Percentiles rank a stretch among this genome's conserved stretches.
phyloP scores from a whole-genome alignment of 1,140 invertebrate species.

The Apis florea region DNA sequence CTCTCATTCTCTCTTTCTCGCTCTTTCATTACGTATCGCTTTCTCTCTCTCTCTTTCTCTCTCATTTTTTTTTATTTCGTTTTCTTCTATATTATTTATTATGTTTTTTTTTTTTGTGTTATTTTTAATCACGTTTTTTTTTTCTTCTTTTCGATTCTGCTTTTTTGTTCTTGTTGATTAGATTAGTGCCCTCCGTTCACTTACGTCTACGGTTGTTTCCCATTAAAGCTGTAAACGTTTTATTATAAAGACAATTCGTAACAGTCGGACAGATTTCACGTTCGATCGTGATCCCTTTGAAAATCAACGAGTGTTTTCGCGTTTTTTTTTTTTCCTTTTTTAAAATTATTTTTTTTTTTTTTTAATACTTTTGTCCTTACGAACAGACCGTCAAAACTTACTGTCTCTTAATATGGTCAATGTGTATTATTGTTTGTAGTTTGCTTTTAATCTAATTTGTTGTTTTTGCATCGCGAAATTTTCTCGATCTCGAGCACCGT shows the following conservation, averaged over 20 bases:
- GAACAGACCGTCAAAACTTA: slow-evolving; percentile 19
- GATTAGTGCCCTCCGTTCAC: slow-evolving; percentile 44
- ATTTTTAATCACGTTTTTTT: slow-evolving; percentile 22
- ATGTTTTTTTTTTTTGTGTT: slow-evolving; percentile 16
- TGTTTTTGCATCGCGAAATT: neutral
- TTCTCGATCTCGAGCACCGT: neutral
- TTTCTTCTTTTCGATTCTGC: neutral
- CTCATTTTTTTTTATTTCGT: slow-evolving; percentile 21
- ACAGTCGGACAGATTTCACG: slow-evolving; percentile 49
- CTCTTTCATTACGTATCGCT: slow-evolving; percentile 11
- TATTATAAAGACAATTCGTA: slow-evolving; percentile 51
- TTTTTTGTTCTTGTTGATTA: slow-evolving; percentile 22
- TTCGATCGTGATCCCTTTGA: slow-evolving; percentile 28
- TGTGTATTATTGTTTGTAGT: neutral
- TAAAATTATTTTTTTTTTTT: neutral
- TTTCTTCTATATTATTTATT: slow-evolving; percentile 11
- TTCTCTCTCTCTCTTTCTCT: slow-evolving; percentile 16
- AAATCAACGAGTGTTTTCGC: slow-evolving; percentile 37
- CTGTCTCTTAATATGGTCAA: slow-evolving; percentile 5
- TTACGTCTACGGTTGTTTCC: slow-evolving; percentile 52
- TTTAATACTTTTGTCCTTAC: neutral
- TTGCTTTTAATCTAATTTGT: neutral
- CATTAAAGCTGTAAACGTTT: slow-evolving; percentile 50
- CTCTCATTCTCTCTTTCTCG: neutral
- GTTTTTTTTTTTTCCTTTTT: neutral